Evolutionary conservation across 2,113 vertebrate genomes (phyloP), one percentile per base, ranked within the genome.

Genomic region (Lamprologus sp.): DNA sequence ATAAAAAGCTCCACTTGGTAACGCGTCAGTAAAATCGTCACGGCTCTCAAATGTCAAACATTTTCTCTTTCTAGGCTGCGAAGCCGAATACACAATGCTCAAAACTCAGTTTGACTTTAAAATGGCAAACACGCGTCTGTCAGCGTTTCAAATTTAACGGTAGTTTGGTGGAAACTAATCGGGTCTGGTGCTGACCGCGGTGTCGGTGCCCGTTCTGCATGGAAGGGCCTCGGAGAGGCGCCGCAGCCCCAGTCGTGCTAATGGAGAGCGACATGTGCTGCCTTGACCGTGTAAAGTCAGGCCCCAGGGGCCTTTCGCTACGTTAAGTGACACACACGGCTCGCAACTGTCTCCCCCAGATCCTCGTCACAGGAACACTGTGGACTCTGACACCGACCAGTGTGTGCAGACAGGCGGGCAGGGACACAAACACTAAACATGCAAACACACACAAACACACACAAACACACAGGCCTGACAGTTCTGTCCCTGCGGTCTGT

Each of bases 361-460:
- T 88, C 82, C 53, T 90, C 58, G 83, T 95, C 92, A 90, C 95
- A 92, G 93, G 94, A 95, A 96, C 94, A 93, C 88, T 83, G 87
- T 88, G 91, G 91, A 92, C 87, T 92, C 87, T 90, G 92, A 92
- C 95, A 90, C 65, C 92, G 91, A 93, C 88, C 92, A 88, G 88
- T 28, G 70, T 42, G 23, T 80, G 13, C 90, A 83, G 92, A 86
- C 92, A 90, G 82, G 81, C 93, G 8, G 87, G 79, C 84, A 82
- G 83, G 65, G 88, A 92, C 91, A 88, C 94, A 84, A 88, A 87
- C 87, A 51, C 87, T 87, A 81, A 89, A 91, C 86, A 88, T 21
- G 58, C 85, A 91, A 79, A 90, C 89, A 88, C 87, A 92, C 88
- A 90, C 81, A 90, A 40, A 87, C 90, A 87, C 87, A 84, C 79